Evolutionary conservation across 1,140 invertebrate genomes (phyloP), one percentile per base, ranked within the genome.

Genomic region (Solenopsis fugax): DNA sequence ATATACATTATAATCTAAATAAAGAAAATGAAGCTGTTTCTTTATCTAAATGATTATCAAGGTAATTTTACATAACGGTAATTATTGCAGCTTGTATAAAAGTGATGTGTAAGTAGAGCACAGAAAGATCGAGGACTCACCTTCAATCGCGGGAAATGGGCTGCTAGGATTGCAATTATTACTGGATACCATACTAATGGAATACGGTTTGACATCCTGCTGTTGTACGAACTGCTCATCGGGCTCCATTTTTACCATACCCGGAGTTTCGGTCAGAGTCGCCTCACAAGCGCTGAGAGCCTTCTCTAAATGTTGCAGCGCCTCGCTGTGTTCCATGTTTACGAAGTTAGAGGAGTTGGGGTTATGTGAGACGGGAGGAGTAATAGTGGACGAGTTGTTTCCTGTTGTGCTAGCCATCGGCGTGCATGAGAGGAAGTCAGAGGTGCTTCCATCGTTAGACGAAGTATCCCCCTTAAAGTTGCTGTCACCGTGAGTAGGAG

Each of bases 161-260:
- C 95, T 95, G 56, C 92, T 93, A 12, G 93, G 93, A 67, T 92
- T 94, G 88, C 94, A 95, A 86, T 94, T 95, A 84, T 92, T 92
- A 80, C 90, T 93, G 9, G 93, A 94, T 54, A 95, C 95, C 91
- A 95, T 93, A 90, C 94, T 95, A 78, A 95, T 95, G 4, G 95
- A 94, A 89, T 95, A 95, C 0, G 94, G 95, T 69, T 95, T 95
- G 10, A 92, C 89, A 1, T 94, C 93, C 1, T 93, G 92, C 6
- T 93, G 93, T 4, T 94, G 92, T 72, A 93, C 87, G 77, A 95
- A 95, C 37, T 94, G 94, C 48, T 95, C 95, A 64, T 95, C 95
- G 0, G 95, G 95, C 78, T 95, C 95, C 94, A 95, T 94, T 72
- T 95, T 95, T 6, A 95, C 95, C 93, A 94, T 93, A 16, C 95